These are phyloP conservation scores for Heliconius sara DNA, from an alignment of 2,888 invertebrate genomes.

Conservation along the genomic window DNA sequence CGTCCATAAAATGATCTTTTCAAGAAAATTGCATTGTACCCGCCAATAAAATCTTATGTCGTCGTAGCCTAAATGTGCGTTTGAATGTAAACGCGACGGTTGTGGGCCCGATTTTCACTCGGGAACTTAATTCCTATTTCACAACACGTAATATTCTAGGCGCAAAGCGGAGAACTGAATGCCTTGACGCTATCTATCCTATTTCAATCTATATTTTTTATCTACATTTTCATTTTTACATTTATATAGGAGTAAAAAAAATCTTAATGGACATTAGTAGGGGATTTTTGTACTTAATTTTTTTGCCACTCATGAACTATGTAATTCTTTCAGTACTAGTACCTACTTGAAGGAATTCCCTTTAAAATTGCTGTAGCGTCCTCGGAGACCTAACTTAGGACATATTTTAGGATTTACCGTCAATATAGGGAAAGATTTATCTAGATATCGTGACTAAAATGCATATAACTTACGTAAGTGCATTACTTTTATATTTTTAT, in stretches of 20 bases:
- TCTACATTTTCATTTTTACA: background rate
- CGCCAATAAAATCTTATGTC: background rate
- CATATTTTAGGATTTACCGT: constrained; percentile 35
- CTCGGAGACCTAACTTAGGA: constrained; percentile 24
- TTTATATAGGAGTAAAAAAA: background rate
- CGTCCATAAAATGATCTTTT: background rate
- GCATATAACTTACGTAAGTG: background rate
- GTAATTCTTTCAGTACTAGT: background rate
- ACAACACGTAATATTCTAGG: background rate
- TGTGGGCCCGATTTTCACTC: background rate
- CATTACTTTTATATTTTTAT: background rate
- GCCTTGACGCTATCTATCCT: background rate
- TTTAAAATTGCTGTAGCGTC: constrained; percentile 15
- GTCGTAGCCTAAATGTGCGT: background rate
- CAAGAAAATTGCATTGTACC: background rate
- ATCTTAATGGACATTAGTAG: background rate
- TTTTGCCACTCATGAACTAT: background rate
- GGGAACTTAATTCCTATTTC: background rate
- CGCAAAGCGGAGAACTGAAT: background rate
- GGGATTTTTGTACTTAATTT: background rate
- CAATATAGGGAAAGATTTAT: constrained; percentile 32
- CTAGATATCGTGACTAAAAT: constrained; percentile 24
- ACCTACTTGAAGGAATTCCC: background rate
- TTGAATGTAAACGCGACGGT: background rate
- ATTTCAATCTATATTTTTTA: no score